A percentile compares a stretch with the other conserved stretches of the same genome.
phyloP scores from a whole-genome alignment of 2,797 vertebrate species.

The Emys orbicularis region DNA sequence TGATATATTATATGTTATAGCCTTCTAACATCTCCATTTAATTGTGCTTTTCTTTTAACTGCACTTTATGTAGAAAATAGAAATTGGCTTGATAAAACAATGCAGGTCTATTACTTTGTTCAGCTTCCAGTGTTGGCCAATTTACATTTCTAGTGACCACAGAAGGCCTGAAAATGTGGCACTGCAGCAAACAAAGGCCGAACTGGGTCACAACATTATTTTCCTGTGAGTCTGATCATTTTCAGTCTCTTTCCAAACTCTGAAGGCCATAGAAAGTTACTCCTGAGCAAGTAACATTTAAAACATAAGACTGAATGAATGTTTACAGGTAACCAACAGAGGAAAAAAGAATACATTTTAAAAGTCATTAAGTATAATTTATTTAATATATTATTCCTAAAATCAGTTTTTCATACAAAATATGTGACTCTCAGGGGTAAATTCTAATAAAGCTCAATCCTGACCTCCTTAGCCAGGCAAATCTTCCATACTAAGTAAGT shows the following conservation, averaged over 20 bases:
- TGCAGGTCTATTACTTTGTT: not conserved
- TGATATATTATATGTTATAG: not conserved
- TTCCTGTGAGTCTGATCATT: slow-evolving; percentile 4
- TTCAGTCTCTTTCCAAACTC: not conserved
- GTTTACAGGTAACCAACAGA: not conserved
- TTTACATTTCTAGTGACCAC: slow-evolving; percentile 14
- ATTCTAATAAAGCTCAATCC: slow-evolving; percentile 56
- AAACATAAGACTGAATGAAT: slow-evolving; percentile 48
- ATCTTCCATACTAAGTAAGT: not conserved
- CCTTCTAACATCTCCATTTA: not conserved
- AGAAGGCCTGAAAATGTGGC: not conserved
- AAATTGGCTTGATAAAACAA: not conserved
- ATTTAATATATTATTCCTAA: slow-evolving; percentile 41
- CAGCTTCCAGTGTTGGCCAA: not conserved
- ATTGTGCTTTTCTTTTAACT: not conserved
- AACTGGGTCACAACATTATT: slow-evolving; percentile 43
- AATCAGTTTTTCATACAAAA: slow-evolving; percentile 54
- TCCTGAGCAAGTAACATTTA: slow-evolving; percentile 39
- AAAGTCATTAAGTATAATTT: slow-evolving; percentile 43
- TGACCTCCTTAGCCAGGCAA: slow-evolving; percentile 8
- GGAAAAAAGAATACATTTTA: slow-evolving; percentile 26
- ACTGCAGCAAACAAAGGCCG: slow-evolving; percentile 15
- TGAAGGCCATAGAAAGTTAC: slow-evolving; percentile 28
- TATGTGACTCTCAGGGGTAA: slow-evolving; percentile 47
- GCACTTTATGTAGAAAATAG: not conserved